These are phyloP conservation scores for Mactra quadrangularis DNA, from an alignment of 1,140 invertebrate genomes.

Conservation along the genomic window DNA sequence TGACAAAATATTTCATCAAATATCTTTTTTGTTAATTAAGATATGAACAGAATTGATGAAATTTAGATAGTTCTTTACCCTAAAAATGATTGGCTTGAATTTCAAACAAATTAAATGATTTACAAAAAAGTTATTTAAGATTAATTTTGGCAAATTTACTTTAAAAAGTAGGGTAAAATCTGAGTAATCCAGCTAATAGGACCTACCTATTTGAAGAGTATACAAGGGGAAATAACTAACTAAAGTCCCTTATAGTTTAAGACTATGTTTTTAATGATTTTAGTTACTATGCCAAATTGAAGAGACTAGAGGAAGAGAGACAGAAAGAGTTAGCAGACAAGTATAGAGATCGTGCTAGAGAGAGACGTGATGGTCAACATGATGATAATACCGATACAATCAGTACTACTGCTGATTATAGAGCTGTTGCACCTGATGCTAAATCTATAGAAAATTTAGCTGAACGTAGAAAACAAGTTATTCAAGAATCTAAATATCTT, in stretches of 20 bases:
- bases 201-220: too few relatives aligned
- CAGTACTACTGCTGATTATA: conserved; percentile 94
- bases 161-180: too few relatives aligned
- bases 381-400: conserved; percentile 93
- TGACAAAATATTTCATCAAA: too few relatives aligned
- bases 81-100: too few relatives aligned
- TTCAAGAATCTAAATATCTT: conserved; percentile 99
- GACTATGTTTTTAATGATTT: conserved; percentile 24
- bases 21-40: too few relatives aligned
- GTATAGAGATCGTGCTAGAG: conserved; percentile 94
- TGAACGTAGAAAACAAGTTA: conserved; percentile 96
- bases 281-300: conserved; percentile 95
- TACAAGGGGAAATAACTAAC: too few relatives aligned
- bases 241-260: background rate
- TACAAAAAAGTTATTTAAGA: too few relatives aligned
- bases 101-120: too few relatives aligned
- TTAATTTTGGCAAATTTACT: too few relatives aligned
- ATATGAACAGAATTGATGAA: too few relatives aligned
- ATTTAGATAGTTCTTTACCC: too few relatives aligned
- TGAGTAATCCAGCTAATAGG: too few relatives aligned
- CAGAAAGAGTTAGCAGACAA: conserved; percentile 97
- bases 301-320: conserved; percentile 98
- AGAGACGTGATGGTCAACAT: conserved; percentile 94
- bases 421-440: conserved; percentile 97
- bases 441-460: conserved; percentile 96